Base-by-base conservation (phyloP, 92 coral and sea anemone species). In the Paragorgia papillata region DNA sequence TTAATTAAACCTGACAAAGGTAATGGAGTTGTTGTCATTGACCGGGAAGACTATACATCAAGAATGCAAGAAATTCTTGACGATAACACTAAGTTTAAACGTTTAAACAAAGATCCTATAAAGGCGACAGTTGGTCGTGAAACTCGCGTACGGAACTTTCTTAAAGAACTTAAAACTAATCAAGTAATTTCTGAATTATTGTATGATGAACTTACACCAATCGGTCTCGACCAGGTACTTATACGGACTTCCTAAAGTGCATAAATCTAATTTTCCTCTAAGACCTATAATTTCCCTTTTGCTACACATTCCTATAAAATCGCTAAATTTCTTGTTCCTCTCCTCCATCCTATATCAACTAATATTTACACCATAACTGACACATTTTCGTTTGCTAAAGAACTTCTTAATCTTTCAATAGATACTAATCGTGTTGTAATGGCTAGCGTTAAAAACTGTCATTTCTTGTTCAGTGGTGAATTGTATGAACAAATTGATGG, bases 181-280 rank as follows among this genome's bases (percentile, higher is more conserved):
- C 28, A 22, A 1, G 14, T 64, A 0, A 64, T 64, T 10, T 13
- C 50, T 9, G 22, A 64, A 20, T 3, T 3, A 1, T 8, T 34
- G 6, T 64, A 64, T 40, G 5, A 40, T 29, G 48, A 64, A 2
- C 29, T 64, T 1, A 9, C 50, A 31, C 33, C 73, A 1, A 39
- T 13, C 17, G 56, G 55, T 3, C 41, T 10, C 39, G 73, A 15
- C 56, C 55, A n/a, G 73, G 73, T 17, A 66, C 41, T 37, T 39
- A 66, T 66, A 66, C 28, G 30, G 30, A 20, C 33, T 39, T 9
- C 71, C 71, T 7, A 64, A 64, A 22, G 48, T 64, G 20, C 46
- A 64, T 22, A 62, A 62, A 15, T 25, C 2, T 64, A 20, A 21
- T 22, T 1, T 22, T 22, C 71, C 71, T 14, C 29, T 56, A 22